Base-by-base conservation (phyloP, 2,888 invertebrate species). In the Dendrolimus pini region DNA sequence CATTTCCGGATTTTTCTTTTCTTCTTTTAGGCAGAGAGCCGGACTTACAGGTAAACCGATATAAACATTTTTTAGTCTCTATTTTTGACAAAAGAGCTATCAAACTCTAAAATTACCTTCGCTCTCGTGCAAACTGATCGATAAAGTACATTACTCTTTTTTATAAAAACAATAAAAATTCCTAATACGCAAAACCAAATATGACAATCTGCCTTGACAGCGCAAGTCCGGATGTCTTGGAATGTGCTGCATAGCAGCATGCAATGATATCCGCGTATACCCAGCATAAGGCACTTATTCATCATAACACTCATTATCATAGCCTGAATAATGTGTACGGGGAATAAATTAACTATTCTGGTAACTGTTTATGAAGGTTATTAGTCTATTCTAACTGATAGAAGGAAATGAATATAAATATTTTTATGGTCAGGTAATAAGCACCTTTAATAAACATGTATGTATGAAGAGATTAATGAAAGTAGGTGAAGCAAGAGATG, bases 261-360 rank as follows among this genome's bases (percentile, higher is more conserved):
- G 70, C 73, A 63, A 71, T 76, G 75, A 76, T 75, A 74, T 75
- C 73, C 74, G 72, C 66, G 65, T 60, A 61, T 60, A 60, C 60
- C 59, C 47, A 47, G 63, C 60, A 57, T 59, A 63, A 60, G 58
- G 53, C 63, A 74, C 71, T 75, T 76, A 79, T 78, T 77, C 74
- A 78, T 74, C 67, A 67, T 61, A 68, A 67, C 72, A 71, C 75
- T 75, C 70, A 76, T 77, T 76, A 78, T 75, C 70, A 65, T 66
- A 61, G 60, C 54, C 58, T 62, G 64, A 61, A 59, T 59, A 61
- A 60, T 54, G 56, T 62, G 64, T 60, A 59, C 57, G 63, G 65
- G 66, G 70, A 60, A 72, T 70, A 69, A 62, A 70, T 71, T 71
- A 71, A 61, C 61, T 54, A 55, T 55, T 30, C 30, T 30, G 3